Conservation (phyloP, 2,888 invertebrate genomes). For the Molanna angustata region DNA sequence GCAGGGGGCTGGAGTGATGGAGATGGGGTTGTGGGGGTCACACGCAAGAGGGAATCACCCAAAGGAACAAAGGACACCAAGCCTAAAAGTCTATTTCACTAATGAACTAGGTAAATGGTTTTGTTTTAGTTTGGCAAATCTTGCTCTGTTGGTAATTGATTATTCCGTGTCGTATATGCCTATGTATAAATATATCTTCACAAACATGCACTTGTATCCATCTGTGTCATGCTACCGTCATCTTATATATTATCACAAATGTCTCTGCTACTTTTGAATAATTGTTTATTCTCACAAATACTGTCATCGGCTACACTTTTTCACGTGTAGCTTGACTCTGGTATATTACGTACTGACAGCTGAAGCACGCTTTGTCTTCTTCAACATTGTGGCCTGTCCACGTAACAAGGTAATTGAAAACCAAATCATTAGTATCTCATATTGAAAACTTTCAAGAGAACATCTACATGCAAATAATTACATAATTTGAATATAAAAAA, state of each 20-base stretch:
- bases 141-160: no score
- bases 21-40: no score
- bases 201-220: not conserved
- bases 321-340: constrained; percentile 11
- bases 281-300: not conserved
- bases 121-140: no score
- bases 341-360: constrained; percentile 22
- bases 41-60: no score
- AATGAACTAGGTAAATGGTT: no score
- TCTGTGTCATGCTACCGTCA: not conserved
- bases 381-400: constrained; percentile 30
- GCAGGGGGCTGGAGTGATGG: no score
- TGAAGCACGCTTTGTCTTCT: constrained; percentile 29
- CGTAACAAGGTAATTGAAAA: constrained; percentile 17
- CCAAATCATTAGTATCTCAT: constrained; percentile 16
- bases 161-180: no score
- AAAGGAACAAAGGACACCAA: constrained; percentile 25
- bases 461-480: constrained; percentile 21
- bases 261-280: no score
- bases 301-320: constrained; percentile 8
- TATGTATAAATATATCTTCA: not conserved
- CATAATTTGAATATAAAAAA: not conserved
- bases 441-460: constrained; percentile 5
- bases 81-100: constrained; percentile 12
- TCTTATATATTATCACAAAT: no score